Percentiles rank a stretch among this genome's conserved stretches.
Evolutionary conservation across 2,113 vertebrate species (phyloP).

Genomic region (Paedocypris sp.): DNA sequence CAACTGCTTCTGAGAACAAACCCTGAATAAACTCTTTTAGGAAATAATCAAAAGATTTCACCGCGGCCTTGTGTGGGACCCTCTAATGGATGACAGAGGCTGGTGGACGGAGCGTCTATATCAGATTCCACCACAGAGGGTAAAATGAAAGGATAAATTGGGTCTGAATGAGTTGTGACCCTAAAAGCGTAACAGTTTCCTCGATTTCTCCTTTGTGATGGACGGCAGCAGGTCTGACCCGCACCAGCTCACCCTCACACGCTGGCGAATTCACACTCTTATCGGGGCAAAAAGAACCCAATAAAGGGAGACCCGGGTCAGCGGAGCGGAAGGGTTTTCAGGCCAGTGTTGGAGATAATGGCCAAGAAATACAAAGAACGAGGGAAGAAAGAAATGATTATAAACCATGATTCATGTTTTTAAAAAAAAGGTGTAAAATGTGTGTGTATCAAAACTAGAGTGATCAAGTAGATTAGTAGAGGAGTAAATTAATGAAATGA

Average conservation of each 20-base stretch:
- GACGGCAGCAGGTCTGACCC: slow-evolving; percentile 58
- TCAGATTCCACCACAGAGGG: slow-evolving; percentile 78
- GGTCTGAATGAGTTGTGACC: slow-evolving; percentile 86
- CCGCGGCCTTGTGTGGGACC: too few relatives aligned
- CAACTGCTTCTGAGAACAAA: too few relatives aligned
- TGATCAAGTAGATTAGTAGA: too few relatives aligned
- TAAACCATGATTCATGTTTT: too few relatives aligned
- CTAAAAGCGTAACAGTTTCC: slow-evolving; percentile 74
- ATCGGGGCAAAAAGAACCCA: slow-evolving; percentile 58
- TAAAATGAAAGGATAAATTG: slow-evolving; percentile 79
- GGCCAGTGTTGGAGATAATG: not conserved
- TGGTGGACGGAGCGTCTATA: slow-evolving; percentile 49
- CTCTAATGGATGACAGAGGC: not conserved
- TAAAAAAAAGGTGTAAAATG: too few relatives aligned
- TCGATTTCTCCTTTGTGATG: slow-evolving; percentile 75
- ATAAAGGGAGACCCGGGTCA: slow-evolving; percentile 22
- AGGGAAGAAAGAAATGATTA: not conserved
- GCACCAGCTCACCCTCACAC: slow-evolving; percentile 52
- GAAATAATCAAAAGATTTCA: too few relatives aligned
- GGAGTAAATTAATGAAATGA: too few relatives aligned
- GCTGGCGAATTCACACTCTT: slow-evolving; percentile 71
- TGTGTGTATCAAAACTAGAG: too few relatives aligned
- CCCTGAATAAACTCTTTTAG: too few relatives aligned
- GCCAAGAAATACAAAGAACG: not conserved
- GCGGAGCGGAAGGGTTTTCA: not conserved